phyloP scores from a whole-genome alignment of 2,888 invertebrate genomes.

The Rotaria magnacalcarata region DNA sequence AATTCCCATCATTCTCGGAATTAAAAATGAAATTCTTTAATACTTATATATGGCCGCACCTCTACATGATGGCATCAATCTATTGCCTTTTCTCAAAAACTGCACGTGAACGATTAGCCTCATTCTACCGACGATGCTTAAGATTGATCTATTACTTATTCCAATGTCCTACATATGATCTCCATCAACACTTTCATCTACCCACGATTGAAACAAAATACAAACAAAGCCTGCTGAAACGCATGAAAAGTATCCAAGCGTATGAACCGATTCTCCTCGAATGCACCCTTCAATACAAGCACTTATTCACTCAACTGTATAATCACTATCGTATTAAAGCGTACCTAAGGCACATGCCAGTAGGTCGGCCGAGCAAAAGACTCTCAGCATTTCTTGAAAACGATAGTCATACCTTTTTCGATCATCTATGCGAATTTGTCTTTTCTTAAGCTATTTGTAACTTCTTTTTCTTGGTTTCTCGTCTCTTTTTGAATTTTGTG shows the following conservation, averaged over 20 bases:
- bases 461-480: no score
- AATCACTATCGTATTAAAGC: background rate
- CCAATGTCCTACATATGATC: background rate
- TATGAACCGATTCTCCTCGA: background rate
- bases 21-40: constrained; percentile 11
- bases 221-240: no score
- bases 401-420: no score
- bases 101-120: background rate
- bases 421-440: no score
- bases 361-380: no score
- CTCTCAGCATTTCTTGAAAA: no score
- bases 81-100: background rate
- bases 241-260: background rate
- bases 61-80: background rate
- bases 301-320: background rate
- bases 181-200: background rate
- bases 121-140: background rate
- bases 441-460: no score
- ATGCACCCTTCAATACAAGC: background rate
- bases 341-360: no score
- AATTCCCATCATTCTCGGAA: background rate
- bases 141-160: background rate
- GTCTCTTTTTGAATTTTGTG: no score
- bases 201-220: background rate
- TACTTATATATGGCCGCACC: background rate